A percentile compares a stretch with the other conserved stretches of the same genome.
Evolutionary conservation across 2,113 vertebrate genomes (phyloP).

Genomic region (Macrotis lagotis): DNA sequence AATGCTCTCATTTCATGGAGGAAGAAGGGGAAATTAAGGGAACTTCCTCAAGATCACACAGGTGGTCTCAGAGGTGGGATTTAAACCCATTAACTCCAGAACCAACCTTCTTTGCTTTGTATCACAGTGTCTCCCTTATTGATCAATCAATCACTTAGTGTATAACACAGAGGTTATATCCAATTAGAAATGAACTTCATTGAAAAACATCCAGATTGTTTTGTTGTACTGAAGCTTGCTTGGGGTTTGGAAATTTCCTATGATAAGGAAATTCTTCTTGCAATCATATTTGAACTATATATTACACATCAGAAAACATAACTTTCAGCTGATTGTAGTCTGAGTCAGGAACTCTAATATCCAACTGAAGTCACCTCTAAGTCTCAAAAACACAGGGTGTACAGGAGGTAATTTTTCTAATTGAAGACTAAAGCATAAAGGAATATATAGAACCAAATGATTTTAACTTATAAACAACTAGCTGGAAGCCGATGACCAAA

Average conservation of each 20-base stretch:
- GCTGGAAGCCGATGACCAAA: neutral
- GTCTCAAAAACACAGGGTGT: neutral
- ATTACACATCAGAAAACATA: neutral
- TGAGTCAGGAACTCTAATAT: neutral
- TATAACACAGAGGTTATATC: neutral
- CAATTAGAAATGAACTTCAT: neutral
- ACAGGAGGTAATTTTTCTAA: neutral
- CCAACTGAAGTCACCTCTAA: slow-evolving; percentile 5
- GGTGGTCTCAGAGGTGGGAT: neutral
- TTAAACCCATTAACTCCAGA: neutral
- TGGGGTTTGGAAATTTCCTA: neutral
- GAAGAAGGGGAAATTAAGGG: neutral
- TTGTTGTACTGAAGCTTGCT: neutral
- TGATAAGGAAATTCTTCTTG: neutral
- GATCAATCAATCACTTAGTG: neutral
- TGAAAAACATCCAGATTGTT: neutral
- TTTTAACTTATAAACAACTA: neutral
- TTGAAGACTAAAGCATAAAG: neutral
- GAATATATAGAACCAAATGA: neutral
- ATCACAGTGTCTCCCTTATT: neutral
- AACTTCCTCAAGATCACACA: neutral
- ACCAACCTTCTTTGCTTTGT: neutral
- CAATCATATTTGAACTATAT: neutral
- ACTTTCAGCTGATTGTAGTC: neutral
- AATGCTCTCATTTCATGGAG: neutral